A percentile compares a stretch with the other conserved stretches of the same genome.
Evolutionary conservation across 2,113 vertebrate genomes (phyloP).

Genomic region (Thryonomys swinderianus): DNA sequence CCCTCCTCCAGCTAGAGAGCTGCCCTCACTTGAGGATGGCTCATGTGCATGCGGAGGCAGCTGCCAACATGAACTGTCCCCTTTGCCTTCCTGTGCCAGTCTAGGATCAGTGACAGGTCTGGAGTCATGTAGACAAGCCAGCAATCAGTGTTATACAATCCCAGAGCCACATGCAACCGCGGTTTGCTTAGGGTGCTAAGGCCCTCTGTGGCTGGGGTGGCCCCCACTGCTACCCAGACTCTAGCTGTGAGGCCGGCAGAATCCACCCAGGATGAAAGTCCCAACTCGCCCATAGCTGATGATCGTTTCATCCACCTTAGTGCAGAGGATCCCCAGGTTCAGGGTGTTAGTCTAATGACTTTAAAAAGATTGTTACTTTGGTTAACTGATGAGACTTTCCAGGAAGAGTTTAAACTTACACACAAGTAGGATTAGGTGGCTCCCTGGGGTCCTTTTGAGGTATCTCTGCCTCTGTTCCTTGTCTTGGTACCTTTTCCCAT

Average conservation of each 20-base stretch:
- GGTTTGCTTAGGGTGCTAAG: not conserved
- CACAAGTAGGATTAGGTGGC: not conserved
- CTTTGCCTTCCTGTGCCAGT: not conserved
- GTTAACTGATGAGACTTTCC: too few species aligned
- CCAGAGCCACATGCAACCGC: not conserved
- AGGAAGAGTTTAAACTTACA: too few species aligned
- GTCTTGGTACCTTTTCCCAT: not conserved
- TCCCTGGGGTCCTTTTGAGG: not conserved
- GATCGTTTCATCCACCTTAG: too few species aligned
- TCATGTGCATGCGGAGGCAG: fast-evolving
- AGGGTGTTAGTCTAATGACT: not conserved
- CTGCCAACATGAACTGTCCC: too few species aligned
- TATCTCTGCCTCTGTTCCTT: not conserved
- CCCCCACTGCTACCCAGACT: too few species aligned
- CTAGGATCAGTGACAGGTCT: too few species aligned
- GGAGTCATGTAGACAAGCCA: not conserved
- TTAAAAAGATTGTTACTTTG: too few species aligned
- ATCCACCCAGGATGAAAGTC: not conserved
- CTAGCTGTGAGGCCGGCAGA: too few species aligned
- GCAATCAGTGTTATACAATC: too few species aligned
- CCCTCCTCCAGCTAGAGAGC: not conserved
- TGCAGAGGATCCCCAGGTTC: not conserved
- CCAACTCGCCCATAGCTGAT: not conserved
- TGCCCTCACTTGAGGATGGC: not conserved
- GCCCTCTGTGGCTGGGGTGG: not conserved